Conservation (phyloP, 1,140 invertebrate genomes). For the Archivesica marissinica region DNA sequence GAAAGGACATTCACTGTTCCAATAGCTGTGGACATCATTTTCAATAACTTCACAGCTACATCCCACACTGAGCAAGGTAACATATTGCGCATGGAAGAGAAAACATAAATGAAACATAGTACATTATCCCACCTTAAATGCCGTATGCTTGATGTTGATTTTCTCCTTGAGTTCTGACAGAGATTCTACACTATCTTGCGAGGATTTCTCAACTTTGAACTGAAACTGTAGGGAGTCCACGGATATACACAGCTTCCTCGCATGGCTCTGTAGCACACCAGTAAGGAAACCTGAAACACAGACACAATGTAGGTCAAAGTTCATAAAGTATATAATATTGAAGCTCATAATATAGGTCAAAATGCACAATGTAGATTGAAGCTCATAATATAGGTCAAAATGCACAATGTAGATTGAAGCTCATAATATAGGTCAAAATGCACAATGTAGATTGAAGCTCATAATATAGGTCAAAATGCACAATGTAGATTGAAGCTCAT, state of each 20-base stretch:
- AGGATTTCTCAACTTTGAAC: conserved; percentile 85
- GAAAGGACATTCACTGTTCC: too few species aligned
- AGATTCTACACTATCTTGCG: conserved; percentile 66
- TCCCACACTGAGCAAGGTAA: too few species aligned
- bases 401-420: too few species aligned
- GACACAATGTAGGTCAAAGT: background rate
- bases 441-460: too few species aligned
- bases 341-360: background rate
- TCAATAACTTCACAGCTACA: too few species aligned
- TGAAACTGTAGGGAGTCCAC: conserved; percentile 93
- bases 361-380: too few species aligned
- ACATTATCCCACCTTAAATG: conserved; percentile 81
- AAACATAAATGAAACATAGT: too few species aligned
- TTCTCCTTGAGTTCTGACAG: conserved; percentile 70
- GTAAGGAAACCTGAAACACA: conserved; percentile 89
- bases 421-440: too few species aligned
- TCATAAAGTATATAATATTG: background rate
- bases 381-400: background rate
- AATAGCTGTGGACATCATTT: too few species aligned
- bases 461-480: background rate
- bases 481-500: too few species aligned
- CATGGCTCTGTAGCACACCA: conserved; percentile 92
- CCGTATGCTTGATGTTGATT: conserved; percentile 73
- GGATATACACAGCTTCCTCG: conserved; percentile 91
- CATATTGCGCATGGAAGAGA: too few species aligned